Percentiles rank a stretch among this genome's conserved stretches.
Evolutionary conservation across 2,113 vertebrate species (phyloP).

Genomic region (Callorhinus ursinus): DNA sequence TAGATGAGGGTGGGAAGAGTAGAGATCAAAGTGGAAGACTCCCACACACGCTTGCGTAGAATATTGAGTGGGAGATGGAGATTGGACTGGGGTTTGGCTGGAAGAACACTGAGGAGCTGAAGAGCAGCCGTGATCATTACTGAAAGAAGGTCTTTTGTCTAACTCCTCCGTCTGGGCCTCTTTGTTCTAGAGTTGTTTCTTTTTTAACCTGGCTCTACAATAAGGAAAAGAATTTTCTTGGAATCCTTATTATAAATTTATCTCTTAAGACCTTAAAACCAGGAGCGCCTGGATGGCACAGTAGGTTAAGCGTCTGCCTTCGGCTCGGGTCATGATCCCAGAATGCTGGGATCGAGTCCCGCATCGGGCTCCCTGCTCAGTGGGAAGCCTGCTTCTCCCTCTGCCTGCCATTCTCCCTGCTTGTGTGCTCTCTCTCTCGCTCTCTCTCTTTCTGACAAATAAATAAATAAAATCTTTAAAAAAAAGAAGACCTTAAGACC

Average conservation of each 20-base stretch:
- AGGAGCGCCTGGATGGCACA: neutral
- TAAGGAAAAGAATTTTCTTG: neutral
- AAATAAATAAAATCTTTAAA: too few relatives aligned
- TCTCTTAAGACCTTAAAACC: neutral
- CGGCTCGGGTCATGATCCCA: too few relatives aligned
- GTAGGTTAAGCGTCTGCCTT: too few relatives aligned
- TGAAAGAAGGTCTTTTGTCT: neutral
- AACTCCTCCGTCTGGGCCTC: neutral
- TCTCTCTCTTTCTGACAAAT: too few relatives aligned
- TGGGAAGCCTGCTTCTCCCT: too few relatives aligned
- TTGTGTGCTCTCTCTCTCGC: too few relatives aligned
- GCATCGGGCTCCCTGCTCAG: too few relatives aligned
- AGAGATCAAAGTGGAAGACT: neutral
- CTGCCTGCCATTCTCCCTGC: too few relatives aligned
- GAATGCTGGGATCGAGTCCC: too few relatives aligned
- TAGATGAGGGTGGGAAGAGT: neutral
- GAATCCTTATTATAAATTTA: neutral
- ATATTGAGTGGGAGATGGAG: fast-evolving
- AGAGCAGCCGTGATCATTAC: fast-evolving
- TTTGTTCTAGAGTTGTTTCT: neutral
- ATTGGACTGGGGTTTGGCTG: fast-evolving
- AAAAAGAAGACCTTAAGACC: neutral
- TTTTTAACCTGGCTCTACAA: neutral
- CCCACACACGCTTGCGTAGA: neutral
- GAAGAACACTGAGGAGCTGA: neutral